phyloP scores from a whole-genome alignment of 2,797 vertebrate species.

The Cuculus canorus region DNA sequence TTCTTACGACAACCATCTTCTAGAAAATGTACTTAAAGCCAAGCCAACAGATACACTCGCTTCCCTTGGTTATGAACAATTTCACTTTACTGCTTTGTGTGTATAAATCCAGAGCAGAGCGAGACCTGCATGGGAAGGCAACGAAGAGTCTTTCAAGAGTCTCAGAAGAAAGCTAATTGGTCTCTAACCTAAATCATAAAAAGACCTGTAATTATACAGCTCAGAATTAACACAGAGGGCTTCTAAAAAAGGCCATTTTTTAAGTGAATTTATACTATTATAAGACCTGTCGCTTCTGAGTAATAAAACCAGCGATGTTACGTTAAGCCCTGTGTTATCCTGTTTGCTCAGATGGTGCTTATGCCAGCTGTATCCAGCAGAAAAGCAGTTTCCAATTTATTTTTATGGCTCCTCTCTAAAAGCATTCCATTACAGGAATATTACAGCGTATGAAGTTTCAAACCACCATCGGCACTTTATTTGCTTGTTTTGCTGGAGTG shows the following conservation, averaged over 20 bases:
- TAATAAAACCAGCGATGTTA: slow-evolving; percentile 69
- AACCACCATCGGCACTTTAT: slow-evolving; percentile 71
- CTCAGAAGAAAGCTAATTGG: slow-evolving; percentile 63
- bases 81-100: slow-evolving; percentile 30
- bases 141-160: slow-evolving; percentile 10
- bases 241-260: slow-evolving; percentile 62
- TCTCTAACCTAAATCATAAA: slow-evolving; percentile 69
- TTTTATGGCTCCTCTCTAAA: slow-evolving; percentile 81
- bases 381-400: slow-evolving; percentile 80
- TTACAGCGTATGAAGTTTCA: slow-evolving; percentile 71
- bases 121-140: not conserved
- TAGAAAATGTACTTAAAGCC: slow-evolving; percentile 44
- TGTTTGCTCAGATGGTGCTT: slow-evolving; percentile 72
- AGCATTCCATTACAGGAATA: slow-evolving; percentile 81
- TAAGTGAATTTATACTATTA: slow-evolving; percentile 72
- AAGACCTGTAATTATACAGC: slow-evolving; percentile 75
- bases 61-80: not conserved
- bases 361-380: slow-evolving; percentile 73
- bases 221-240: slow-evolving; percentile 65
- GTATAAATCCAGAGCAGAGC: slow-evolving; percentile 36
- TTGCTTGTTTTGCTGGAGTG: slow-evolving; percentile 71
- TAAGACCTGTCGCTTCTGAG: slow-evolving; percentile 61
- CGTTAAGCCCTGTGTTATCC: slow-evolving; percentile 69
- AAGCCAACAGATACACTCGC: not conserved
- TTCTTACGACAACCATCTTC: slow-evolving; percentile 3